Evolutionary conservation across 2,888 invertebrate genomes (phyloP).

Genomic region (Catocala sponsa): DNA sequence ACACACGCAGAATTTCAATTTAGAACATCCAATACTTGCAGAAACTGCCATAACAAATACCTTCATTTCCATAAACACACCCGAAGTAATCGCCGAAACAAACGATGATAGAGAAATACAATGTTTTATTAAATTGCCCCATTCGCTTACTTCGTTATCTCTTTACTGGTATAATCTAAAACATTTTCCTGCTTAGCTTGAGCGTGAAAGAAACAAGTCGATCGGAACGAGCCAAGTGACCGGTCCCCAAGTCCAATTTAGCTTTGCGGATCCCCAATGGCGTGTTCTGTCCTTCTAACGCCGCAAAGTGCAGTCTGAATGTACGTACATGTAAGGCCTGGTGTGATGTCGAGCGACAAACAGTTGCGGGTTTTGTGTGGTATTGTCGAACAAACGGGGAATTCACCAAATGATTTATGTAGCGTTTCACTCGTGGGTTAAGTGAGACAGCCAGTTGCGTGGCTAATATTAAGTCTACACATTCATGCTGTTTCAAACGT

Average conservation of each 20-base stretch:
- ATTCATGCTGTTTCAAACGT: slow-evolving; percentile 2
- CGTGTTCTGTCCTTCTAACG: slow-evolving; percentile 59
- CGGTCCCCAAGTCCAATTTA: slow-evolving; percentile 69
- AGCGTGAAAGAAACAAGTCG: slow-evolving; percentile 58
- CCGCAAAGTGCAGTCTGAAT: slow-evolving; percentile 62
- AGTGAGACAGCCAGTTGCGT: slow-evolving; percentile 6
- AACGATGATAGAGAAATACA: slow-evolving; percentile 38
- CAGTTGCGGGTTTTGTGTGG: slow-evolving; percentile 36
- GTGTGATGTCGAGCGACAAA: slow-evolving; percentile 49
- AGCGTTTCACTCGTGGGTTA: slow-evolving; percentile 7
- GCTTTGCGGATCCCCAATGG: slow-evolving; percentile 63
- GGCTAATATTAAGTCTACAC: not conserved
- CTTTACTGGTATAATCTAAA: slow-evolving; percentile 40
- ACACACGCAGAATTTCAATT: slow-evolving; percentile 45
- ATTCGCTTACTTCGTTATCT: slow-evolving; percentile 40
- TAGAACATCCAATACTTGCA: slow-evolving; percentile 41
- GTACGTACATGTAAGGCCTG: slow-evolving; percentile 41
- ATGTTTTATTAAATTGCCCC: slow-evolving; percentile 38
- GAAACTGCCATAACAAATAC: slow-evolving; percentile 40
- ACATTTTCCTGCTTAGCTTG: slow-evolving; percentile 43
- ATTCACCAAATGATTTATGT: slow-evolving; percentile 14
- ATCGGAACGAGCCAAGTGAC: slow-evolving; percentile 60
- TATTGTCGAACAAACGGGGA: slow-evolving; percentile 39
- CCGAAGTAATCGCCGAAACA: slow-evolving; percentile 43
- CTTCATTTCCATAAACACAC: slow-evolving; percentile 50